Evolutionary conservation across 2,888 invertebrate genomes (phyloP).

Genomic region (Tenthredo livida): DNA sequence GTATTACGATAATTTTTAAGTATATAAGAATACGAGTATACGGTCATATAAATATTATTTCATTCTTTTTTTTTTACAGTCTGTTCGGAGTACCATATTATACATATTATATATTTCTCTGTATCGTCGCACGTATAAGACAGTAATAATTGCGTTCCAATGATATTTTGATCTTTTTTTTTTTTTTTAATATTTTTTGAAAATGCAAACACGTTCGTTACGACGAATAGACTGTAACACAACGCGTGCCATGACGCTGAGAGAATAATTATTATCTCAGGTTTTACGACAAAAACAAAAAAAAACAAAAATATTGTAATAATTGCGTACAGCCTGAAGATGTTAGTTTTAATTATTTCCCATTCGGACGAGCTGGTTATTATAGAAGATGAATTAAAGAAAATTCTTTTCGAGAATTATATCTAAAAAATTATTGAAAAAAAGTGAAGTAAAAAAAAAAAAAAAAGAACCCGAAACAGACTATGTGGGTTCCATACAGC

Average conservation of each 20-base stretch:
- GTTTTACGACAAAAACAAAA: not conserved
- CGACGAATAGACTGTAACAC: conserved; percentile 43
- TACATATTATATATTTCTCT: not conserved
- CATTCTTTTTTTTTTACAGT: not conserved
- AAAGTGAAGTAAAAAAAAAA: not conserved
- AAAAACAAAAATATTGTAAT: not conserved
- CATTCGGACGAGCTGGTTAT: not conserved
- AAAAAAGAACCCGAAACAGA: conserved; percentile 28
- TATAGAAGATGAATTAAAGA: not conserved
- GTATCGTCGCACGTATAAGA: not conserved
- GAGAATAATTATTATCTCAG: conserved; percentile 3
- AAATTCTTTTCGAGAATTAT: not conserved
- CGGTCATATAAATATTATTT: conserved; percentile 62
- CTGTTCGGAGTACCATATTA: not conserved
- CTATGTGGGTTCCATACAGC: conserved; percentile 73
- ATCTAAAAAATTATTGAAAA: not conserved
- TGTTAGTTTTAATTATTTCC: conserved; percentile 16
- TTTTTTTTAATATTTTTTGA: too few relatives aligned
- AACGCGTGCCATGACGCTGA: conserved; percentile 49
- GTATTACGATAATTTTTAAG: conserved; percentile 55
- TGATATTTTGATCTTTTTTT: not conserved
- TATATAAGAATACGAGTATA: conserved; percentile 65
- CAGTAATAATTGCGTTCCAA: not conserved
- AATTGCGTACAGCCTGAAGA: conserved; percentile 8
- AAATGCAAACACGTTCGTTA: not conserved